Evolutionary conservation across 2,113 vertebrate species (phyloP), one percentile per base, ranked within the genome.

Genomic region (Hydrochoerus hydrochaeris): DNA sequence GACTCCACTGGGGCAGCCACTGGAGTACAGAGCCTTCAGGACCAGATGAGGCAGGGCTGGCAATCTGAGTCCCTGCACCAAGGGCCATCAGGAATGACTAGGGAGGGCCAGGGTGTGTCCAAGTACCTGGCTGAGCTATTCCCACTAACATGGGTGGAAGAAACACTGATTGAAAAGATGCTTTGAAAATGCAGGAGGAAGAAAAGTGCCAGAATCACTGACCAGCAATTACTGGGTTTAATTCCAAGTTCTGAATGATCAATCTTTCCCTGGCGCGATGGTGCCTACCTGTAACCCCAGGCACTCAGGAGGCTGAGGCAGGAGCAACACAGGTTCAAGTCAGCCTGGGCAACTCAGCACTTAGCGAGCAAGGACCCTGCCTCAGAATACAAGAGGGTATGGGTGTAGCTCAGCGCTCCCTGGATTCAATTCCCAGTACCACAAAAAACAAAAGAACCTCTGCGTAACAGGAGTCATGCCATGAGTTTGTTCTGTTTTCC

Each of bases 401-500:
- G 26, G 44, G 7, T 4, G 13, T 46, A 16, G 44, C 41, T 77
- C 26, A 28, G 44, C 6, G 44, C 73, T 49, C 44, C 26, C 26
- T 16, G 13, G 44, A 46, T 17, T 46, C 41, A 28, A 30, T 30
- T 26, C 44, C 41, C 6, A 77, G 41, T 41, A 13, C 71, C 71
- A 44, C 38, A 44, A 41, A 69, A 17, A 9, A 16, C 7, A 16
- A 69, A 14, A 8, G 5, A 69, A 7, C 12, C 22, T 0, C 63
- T 86, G 46, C 91, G 19, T 14, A 60, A 8, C 19, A 58, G 71
- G 44, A 87, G 24, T 38, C 44, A 67, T 46, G 49, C 67, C 60
- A 86, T 65, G 58, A 38, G 24, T 67, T 84, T 67, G 46, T 54
- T 88, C 32, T 85, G n/a, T 95, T 93, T 96, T 95, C 57, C n/a